Evolutionary conservation across 2,113 vertebrate species (phyloP).

Genomic region (Blennius ocellaris): DNA sequence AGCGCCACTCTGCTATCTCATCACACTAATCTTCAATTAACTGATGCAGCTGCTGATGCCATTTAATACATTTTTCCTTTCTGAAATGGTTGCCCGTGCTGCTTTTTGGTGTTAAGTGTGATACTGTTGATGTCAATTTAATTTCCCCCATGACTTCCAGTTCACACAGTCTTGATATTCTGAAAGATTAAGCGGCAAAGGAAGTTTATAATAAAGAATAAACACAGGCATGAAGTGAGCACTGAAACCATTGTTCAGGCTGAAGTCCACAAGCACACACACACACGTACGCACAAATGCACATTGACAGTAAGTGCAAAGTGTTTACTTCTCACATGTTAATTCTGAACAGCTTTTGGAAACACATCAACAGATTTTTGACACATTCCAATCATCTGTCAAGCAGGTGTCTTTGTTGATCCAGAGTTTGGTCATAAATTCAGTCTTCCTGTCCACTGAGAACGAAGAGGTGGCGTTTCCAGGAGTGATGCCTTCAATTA

Average conservation of each 20-base stretch:
- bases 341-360: conserved; percentile 53
- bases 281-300: conserved; percentile 7
- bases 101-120: conserved; percentile 46
- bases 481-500: conserved; percentile 26
- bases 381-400: conserved; percentile 35
- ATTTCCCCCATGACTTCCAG: conserved; percentile 36
- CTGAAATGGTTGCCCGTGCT: conserved; percentile 25
- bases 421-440: conserved; percentile 46
- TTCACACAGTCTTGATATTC: conserved; percentile 24
- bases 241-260: conserved; percentile 23
- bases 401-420: conserved; percentile 33
- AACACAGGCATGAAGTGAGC: conserved; percentile 12
- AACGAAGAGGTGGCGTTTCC: conserved; percentile 40
- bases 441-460: conserved; percentile 51
- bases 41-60: conserved; percentile 53
- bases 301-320: conserved; percentile 63
- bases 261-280: conserved; percentile 48
- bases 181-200: conserved; percentile 22
- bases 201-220: conserved; percentile 20
- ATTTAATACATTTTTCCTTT: conserved; percentile 45
- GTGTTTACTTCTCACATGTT: conserved; percentile 75
- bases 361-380: conserved; percentile 50
- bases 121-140: conserved; percentile 29
- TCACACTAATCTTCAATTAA: conserved; percentile 70
- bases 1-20: conserved; percentile 36